Evolutionary conservation across 2,113 vertebrate species (phyloP).

Genomic region (Equus quagga): DNA sequence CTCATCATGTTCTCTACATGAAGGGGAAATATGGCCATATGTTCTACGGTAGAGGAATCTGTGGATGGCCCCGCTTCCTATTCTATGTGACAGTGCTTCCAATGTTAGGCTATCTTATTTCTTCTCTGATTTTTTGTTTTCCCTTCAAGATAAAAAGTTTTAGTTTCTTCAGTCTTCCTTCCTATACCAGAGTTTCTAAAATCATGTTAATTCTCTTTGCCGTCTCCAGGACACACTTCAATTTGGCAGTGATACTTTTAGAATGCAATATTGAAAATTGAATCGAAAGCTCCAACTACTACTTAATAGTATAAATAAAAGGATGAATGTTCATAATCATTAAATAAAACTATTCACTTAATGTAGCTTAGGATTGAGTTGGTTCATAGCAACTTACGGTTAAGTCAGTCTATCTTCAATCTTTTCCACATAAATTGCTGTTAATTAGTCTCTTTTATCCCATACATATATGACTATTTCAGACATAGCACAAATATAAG

Average conservation of each 20-base stretch:
- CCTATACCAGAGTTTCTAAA: neutral
- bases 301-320: neutral
- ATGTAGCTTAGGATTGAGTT: neutral
- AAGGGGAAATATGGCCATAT: neutral
- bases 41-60: too few relatives aligned
- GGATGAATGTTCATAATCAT: neutral
- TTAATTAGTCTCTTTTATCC: neutral
- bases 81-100: neutral
- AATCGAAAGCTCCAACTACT: neutral
- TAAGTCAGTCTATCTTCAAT: neutral
- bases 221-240: neutral
- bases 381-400: neutral
- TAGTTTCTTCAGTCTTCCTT: neutral
- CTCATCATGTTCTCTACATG: neutral
- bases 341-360: neutral
- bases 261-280: neutral
- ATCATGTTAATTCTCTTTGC: neutral
- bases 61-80: neutral
- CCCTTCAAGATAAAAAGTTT: neutral
- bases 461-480: neutral
- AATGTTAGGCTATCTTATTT: neutral
- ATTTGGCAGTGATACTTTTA: neutral
- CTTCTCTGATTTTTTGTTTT: neutral
- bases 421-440: neutral
- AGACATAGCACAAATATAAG: neutral